Evolutionary conservation across 1,140 invertebrate genomes (phyloP).

Genomic region (Diorhabda elongata): DNA sequence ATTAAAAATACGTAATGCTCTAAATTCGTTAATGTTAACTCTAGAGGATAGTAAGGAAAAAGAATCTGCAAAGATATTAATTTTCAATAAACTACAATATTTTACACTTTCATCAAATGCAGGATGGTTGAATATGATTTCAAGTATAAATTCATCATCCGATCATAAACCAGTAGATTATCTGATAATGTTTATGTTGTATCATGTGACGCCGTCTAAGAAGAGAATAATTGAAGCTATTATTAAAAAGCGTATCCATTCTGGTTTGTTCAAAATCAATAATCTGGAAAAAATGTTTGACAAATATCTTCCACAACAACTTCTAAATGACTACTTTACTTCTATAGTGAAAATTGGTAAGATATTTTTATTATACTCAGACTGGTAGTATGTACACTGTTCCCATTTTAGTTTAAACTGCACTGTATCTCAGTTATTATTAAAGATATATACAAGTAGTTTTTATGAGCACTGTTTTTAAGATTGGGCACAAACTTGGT

Average conservation of each 20-base stretch:
- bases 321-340: conserved; percentile 45
- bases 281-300: conserved; percentile 44
- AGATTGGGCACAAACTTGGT: no score
- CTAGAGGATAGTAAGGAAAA: conserved; percentile 24
- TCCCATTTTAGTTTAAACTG: no score
- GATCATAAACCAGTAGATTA: conserved; percentile 48
- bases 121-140: conserved; percentile 37
- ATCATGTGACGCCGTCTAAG: conserved; percentile 44
- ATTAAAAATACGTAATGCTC: conserved; percentile 34
- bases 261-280: conserved; percentile 44
- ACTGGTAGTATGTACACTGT: no score
- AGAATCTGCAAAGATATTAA: conserved; percentile 34
- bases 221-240: conserved; percentile 46
- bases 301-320: conserved; percentile 42
- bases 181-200: conserved; percentile 47
- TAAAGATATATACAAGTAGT: no score
- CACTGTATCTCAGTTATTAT: no score
- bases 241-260: conserved; percentile 46
- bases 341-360: conserved; percentile 45
- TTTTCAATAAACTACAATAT: conserved; percentile 33
- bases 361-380: background rate
- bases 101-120: conserved; percentile 26
- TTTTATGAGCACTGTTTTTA: no score
- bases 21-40: conserved; percentile 34
- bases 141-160: conserved; percentile 24